Conservation (phyloP, 2,888 invertebrate species). For the Coronaproctus castanopsis region DNA sequence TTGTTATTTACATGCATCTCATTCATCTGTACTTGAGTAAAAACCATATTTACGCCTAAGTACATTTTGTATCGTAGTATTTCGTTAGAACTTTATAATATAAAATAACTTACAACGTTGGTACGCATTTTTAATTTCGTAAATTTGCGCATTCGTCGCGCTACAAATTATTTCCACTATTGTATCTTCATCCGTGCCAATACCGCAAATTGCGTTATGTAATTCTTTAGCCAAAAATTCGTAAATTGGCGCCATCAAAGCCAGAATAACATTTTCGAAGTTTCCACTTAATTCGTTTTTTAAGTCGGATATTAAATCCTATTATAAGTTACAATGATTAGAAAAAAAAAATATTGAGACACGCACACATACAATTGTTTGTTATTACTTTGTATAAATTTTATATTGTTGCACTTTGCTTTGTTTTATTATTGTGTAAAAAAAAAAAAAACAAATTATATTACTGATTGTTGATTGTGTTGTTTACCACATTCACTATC, state of each 20-base stretch:
- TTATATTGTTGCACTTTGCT: no score
- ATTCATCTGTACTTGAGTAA: no score
- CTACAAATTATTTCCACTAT: constrained; percentile 78
- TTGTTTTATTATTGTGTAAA: no score
- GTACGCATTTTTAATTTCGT: constrained; percentile 55
- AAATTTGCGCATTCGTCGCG: constrained; percentile 63
- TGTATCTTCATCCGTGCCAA: constrained; percentile 66
- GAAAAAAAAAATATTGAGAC: constrained; percentile 5
- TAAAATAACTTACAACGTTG: constrained; percentile 51
- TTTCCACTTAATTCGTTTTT: constrained; percentile 76
- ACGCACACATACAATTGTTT: no score
- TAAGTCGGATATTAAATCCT: constrained; percentile 47
- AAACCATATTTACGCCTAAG: no score
- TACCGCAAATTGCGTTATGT: constrained; percentile 60
- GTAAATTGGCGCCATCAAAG: constrained; percentile 63
- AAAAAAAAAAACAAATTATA: no score
- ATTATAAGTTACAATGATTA: constrained; percentile 24
- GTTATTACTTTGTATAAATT: no score
- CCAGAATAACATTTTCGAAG: constrained; percentile 63
- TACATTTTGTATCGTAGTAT: no score
- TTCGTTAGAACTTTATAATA: no score
- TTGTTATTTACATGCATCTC: no score
- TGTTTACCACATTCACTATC: no score
- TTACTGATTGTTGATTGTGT: no score
- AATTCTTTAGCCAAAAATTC: constrained; percentile 68